phyloP scores from a whole-genome alignment of 2,113 vertebrate species.

The Puntigrus tetrazona region DNA sequence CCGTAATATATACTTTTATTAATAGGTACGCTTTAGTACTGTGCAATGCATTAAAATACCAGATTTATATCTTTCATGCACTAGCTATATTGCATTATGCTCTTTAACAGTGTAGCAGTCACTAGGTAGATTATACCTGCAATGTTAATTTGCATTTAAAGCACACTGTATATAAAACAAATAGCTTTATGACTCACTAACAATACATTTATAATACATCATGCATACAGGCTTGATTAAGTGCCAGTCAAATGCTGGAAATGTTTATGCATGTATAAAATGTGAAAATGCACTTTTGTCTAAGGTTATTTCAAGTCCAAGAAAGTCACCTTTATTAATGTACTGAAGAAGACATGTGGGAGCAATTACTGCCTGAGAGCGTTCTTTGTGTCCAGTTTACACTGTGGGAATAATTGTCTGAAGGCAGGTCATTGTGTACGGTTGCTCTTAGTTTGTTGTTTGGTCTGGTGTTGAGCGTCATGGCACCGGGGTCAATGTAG shows the following conservation, averaged over 20 bases:
- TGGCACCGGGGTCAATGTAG: not conserved
- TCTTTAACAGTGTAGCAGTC: not conserved
- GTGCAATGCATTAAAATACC: not conserved
- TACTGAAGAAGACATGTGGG: not conserved
- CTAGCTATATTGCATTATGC: not conserved
- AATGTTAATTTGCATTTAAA: not conserved
- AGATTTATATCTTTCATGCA: not conserved
- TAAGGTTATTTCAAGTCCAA: not conserved
- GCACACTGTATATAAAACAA: not conserved
- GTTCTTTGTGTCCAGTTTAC: constrained; percentile 20
- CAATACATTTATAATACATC: not conserved
- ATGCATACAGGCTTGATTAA: not conserved
- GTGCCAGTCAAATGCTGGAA: not conserved
- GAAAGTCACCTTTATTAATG: constrained; percentile 23
- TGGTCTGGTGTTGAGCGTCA: constrained; percentile 14
- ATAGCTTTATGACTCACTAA: not conserved
- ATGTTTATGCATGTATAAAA: not conserved
- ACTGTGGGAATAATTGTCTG: constrained; percentile 2
- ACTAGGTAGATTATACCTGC: not conserved
- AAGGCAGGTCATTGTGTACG: not conserved
- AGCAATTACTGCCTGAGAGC: not conserved
- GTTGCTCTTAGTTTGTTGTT: constrained; percentile 19
- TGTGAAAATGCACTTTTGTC: not conserved
- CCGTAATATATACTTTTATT: not conserved
- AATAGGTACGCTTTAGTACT: not conserved